A percentile compares a stretch with the other conserved stretches of the same genome.
Conservation (phyloP, 2,113 vertebrate genomes). For the Poeciliopsis occidentalis region DNA sequence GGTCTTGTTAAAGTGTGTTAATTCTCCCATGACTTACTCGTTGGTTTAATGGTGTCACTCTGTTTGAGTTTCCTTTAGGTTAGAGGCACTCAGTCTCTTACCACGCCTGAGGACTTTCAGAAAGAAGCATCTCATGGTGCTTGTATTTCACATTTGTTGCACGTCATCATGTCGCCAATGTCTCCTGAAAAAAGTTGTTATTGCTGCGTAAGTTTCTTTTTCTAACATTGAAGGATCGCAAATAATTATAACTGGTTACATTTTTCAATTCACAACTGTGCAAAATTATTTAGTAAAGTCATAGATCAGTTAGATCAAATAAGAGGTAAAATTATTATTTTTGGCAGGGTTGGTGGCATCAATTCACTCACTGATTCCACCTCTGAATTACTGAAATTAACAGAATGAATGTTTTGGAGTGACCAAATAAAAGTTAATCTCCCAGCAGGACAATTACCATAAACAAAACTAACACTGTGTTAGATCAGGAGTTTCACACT, state of each 20-base stretch:
- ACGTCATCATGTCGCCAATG: not conserved
- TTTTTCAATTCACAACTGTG: too few species aligned
- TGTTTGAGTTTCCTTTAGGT: too few species aligned
- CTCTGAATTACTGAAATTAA: not conserved
- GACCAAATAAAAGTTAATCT: not conserved
- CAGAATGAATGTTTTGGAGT: not conserved
- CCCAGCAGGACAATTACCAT: not conserved
- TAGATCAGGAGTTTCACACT: not conserved
- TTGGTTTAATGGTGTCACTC: constrained; percentile 57
- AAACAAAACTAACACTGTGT: not conserved
- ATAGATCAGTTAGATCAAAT: too few species aligned
- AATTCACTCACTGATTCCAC: too few species aligned
- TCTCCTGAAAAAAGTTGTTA: not conserved
- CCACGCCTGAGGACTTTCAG: constrained; percentile 9
- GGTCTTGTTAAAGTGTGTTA: constrained; percentile 64
- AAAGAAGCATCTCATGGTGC: constrained; percentile 16
- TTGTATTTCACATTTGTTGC: constrained; percentile 3
- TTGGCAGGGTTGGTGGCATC: too few species aligned
- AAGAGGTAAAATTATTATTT: too few species aligned
- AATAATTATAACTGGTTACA: too few species aligned
- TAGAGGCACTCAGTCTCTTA: constrained; percentile 35
- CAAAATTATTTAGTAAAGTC: too few species aligned
- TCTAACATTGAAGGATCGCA: too few species aligned
- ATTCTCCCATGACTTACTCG: constrained; percentile 72
- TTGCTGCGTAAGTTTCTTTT: too few species aligned